Conservation (phyloP, 2,797 vertebrate genomes). For the Pteropus rufus region DNA sequence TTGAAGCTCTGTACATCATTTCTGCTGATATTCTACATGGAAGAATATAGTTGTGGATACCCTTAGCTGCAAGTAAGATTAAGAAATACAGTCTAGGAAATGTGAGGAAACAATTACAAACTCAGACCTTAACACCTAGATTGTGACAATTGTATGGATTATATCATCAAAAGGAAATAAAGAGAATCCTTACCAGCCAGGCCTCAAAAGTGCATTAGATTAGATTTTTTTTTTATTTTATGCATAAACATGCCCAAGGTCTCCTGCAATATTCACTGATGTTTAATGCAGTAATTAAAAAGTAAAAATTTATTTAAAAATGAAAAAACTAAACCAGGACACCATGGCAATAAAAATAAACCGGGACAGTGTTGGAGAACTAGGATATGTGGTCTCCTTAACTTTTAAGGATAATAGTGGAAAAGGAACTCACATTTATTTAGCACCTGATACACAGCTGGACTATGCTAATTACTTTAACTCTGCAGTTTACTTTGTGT, state of each 20-base stretch:
- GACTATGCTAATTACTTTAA: not conserved
- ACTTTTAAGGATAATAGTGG: not conserved
- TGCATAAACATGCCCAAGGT: not conserved
- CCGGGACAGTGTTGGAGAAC: not conserved
- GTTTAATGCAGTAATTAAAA: not conserved
- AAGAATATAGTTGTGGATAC: not conserved
- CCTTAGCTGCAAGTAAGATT: not conserved
- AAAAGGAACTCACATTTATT: not conserved
- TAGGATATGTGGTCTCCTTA: not conserved
- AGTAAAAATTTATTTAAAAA: not conserved
- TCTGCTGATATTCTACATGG: not conserved
- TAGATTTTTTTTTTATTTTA: not conserved
- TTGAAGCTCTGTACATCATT: not conserved
- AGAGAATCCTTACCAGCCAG: not conserved
- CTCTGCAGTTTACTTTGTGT: not conserved
- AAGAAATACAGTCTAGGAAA: not conserved
- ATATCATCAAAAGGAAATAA: not conserved
- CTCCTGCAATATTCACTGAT: not conserved
- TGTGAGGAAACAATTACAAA: not conserved
- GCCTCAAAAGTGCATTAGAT: not conserved
- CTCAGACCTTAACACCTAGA: not conserved
- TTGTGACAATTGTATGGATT: not conserved
- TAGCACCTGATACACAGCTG: not conserved
- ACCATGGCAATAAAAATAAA: not conserved
- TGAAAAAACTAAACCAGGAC: not conserved